Base-by-base conservation (phyloP, 2,888 invertebrate species). In the Nudaria mundana region DNA sequence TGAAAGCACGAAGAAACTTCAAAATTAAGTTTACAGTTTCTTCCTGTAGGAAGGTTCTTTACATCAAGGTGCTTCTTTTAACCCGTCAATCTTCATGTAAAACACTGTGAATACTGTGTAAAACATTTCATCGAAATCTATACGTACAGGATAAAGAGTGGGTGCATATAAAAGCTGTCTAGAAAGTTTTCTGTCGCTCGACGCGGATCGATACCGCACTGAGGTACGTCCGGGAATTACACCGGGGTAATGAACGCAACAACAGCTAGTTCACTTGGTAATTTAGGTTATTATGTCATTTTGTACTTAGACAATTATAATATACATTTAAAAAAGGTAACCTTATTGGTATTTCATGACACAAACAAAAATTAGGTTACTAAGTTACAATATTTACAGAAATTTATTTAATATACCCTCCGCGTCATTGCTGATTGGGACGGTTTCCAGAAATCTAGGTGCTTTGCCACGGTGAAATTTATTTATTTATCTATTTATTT, bases 101-200 rank as follows among this genome's bases (percentile, higher is more conserved):
- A 50, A 53, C 55, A 51, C 31, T 39, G 40, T 52, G 46, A 41
- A 49, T 50, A 42, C 61, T 66, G 69, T 65, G 64, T 63, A 54
- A 56, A 57, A 44, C 59, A 48, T 67, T 71, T 65, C 66, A 71
- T 71, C 70, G 67, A 67, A 67, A 67, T 64, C 66, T 71, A 76
- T 76, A 79, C 78, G 74, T 69, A 71, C 74, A 65, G 72, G 69
- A 73, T 76, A 82, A 82, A 84, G 81, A 83, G 81, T 77, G 75
- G 82, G 80, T 87, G 87, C 89, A 89, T 87, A 89, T 89, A 89
- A 89, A 89, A 89, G 82, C 87, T 80, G 89, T 89, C 89, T 89
- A 84, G 87, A 89, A 89, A 89, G 88, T 89, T 89, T 87, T 85
- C 84, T 87, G 86, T 85, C 87, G 87, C 81, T 82, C 75, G 76